These are phyloP conservation scores for Peromyscus polionotus DNA, from an alignment of 2,113 vertebrate genomes.

Conservation along the genomic window DNA sequence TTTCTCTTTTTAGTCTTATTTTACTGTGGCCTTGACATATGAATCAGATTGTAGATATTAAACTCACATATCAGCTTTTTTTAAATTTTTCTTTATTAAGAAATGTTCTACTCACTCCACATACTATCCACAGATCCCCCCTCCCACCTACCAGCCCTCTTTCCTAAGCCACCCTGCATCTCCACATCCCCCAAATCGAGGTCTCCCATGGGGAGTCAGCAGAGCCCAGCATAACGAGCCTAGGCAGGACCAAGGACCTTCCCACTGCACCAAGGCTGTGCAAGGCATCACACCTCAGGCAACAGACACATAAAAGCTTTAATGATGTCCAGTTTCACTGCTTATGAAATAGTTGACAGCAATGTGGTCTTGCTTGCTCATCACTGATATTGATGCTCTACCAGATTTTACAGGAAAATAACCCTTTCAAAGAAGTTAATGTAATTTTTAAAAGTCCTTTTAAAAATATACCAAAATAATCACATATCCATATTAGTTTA, in stretches of 20 bases:
- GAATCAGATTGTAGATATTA: slow-evolving; percentile 63
- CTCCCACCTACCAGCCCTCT: too few relatives aligned
- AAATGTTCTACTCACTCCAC: too few relatives aligned
- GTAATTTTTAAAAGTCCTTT: slow-evolving; percentile 31
- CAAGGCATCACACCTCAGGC: too few relatives aligned
- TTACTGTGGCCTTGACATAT: slow-evolving; percentile 60
- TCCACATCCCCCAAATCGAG: too few relatives aligned
- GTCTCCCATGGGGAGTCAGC: too few relatives aligned
- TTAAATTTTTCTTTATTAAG: too few relatives aligned
- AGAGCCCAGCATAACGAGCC: too few relatives aligned
- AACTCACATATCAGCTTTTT: slow-evolving; percentile 63
- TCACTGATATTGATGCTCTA: slow-evolving; percentile 48
- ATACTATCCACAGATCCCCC: too few relatives aligned
- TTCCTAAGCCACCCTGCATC: too few relatives aligned
- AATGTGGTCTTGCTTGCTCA: slow-evolving; percentile 57
- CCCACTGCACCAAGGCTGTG: too few relatives aligned
- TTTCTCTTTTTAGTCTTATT: slow-evolving; percentile 42
- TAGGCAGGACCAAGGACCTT: too few relatives aligned
- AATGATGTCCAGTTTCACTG: slow-evolving; percentile 62
- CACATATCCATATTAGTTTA: slow-evolving; percentile 48
- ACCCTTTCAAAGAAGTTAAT: slow-evolving; percentile 61
- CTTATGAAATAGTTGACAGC: slow-evolving; percentile 71
- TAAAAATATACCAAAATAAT: slow-evolving; percentile 53
- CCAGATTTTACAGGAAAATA: slow-evolving; percentile 52
- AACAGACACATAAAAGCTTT: slow-evolving; percentile 38